Percentiles rank a stretch among this genome's conserved stretches.
phyloP scores from a whole-genome alignment of 2,797 vertebrate species.

The Cephalopachus bancanus region DNA sequence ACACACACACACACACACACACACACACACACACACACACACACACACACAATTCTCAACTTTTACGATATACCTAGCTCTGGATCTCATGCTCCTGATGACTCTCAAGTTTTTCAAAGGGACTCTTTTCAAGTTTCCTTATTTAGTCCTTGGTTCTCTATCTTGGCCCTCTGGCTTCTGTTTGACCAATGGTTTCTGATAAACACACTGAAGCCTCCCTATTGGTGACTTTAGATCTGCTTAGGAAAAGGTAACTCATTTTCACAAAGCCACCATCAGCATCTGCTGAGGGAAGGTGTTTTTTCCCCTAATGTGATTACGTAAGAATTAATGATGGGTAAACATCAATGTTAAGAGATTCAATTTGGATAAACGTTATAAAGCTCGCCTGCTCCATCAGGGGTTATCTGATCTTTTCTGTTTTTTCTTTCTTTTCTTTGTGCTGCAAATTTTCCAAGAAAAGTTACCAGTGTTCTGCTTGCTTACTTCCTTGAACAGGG shows the following conservation, averaged over 20 bases:
- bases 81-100: neutral
- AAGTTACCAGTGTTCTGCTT: neutral
- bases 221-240: neutral
- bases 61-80: neutral
- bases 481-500: conserved; percentile 56
- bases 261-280: neutral
- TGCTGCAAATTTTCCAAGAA: conserved; percentile 66
- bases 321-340: conserved; percentile 58
- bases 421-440: conserved; percentile 65
- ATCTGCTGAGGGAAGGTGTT: neutral
- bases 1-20: no score
- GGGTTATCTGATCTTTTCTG: conserved; percentile 66
- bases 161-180: neutral
- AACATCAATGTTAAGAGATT: conserved; percentile 60
- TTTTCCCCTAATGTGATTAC: neutral
- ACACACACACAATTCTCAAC: no score
- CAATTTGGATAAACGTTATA: conserved; percentile 75
- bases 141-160: neutral
- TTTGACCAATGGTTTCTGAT: neutral
- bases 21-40: no score
- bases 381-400: conserved; percentile 54
- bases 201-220: neutral
- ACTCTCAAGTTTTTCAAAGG: neutral
- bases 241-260: neutral
- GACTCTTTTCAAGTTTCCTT: conserved; percentile 12